phyloP scores from a whole-genome alignment of 2,113 vertebrate genomes.

The Scomber colias region DNA sequence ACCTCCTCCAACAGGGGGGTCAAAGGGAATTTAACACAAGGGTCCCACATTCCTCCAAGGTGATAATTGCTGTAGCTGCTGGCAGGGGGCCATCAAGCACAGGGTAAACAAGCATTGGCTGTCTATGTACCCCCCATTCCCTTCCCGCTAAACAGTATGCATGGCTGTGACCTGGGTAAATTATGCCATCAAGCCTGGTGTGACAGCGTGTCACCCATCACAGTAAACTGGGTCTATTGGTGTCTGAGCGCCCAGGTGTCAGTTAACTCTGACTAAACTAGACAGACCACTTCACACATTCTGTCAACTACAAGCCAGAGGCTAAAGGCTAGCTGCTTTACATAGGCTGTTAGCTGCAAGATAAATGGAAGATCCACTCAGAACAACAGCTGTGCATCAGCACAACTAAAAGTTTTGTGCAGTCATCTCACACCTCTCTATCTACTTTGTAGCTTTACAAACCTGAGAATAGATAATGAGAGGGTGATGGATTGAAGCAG shows the following conservation, averaged over 20 bases:
- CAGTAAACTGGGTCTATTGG: conserved; percentile 54
- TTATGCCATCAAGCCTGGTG: conserved; percentile 71
- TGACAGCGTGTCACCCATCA: conserved; percentile 68
- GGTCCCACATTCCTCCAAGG: conserved; percentile 88
- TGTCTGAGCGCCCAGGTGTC: conserved; percentile 76
- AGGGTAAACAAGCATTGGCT: conserved; percentile 83
- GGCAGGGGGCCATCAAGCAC: conserved; percentile 82
- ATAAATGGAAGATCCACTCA: neutral
- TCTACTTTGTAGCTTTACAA: conserved; percentile 45
- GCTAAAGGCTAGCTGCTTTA: conserved; percentile 56
- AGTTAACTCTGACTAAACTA: conserved; percentile 46
- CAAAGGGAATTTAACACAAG: conserved; percentile 86
- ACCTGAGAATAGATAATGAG: conserved; percentile 46
- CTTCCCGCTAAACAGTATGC: conserved; percentile 61
- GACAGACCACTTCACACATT: conserved; percentile 69
- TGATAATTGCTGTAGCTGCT: conserved; percentile 88
- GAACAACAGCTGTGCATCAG: neutral
- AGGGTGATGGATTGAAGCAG: conserved; percentile 53
- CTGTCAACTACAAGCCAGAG: conserved; percentile 46
- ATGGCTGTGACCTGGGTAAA: conserved; percentile 74
- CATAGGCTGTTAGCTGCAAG: conserved; percentile 24
- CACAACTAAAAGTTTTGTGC: conserved; percentile 26
- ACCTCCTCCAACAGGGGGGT: conserved; percentile 83
- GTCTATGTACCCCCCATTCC: conserved; percentile 34
- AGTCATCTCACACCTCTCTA: conserved; percentile 60